Evolutionary conservation across 2,888 invertebrate genomes (phyloP), one percentile per base, ranked within the genome.

Genomic region (Chrysomela aeneicollis): DNA sequence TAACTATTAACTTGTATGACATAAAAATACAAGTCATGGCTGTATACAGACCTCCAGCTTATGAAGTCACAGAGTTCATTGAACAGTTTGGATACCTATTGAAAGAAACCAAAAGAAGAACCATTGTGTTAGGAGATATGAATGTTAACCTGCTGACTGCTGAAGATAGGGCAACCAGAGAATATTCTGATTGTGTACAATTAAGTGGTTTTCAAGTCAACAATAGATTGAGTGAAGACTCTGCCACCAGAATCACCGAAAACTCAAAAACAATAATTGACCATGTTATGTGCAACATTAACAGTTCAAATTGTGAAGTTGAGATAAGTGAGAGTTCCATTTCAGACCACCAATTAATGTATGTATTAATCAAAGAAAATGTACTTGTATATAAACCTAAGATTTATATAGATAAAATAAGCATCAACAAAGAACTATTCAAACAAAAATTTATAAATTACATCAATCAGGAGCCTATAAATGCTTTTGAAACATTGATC

Each of bases 1-100:
- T 35, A 4, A 42, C 42, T 42, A 42, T 42, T 6, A 42, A 42
- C 51, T 51, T 51, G 26, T 51, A 52, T 52, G 17, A 52, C 17
- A 52, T 32, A 32, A 52, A 30, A 52, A 42, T 32, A 32, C 10
- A 32, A 52, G 18, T 32, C 30, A 52, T 32, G 32, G 17, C 30
- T 51, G n/a, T 51, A 21, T 51, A 51, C 26, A 51, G 26, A 22
- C 49, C 49, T 9, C 17, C 52, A 30, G 21, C 51, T 22, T 21
- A 17, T 52, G 52, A 30, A 15, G 17, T 17, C 52, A 15, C 30
- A 32, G 32, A 51, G n/a, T 51, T 51, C 15, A 8, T 51, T 1
- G 26, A n/a, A 51, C 6, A 6, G 15, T 51, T 51, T 10, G 52
- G 18, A 32, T 5, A 52, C 15, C 10, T 52, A 52, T 18, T 32